These are phyloP conservation scores for Bostrychus sinensis DNA, from an alignment of 2,113 vertebrate species.

Conservation along the genomic window DNA sequence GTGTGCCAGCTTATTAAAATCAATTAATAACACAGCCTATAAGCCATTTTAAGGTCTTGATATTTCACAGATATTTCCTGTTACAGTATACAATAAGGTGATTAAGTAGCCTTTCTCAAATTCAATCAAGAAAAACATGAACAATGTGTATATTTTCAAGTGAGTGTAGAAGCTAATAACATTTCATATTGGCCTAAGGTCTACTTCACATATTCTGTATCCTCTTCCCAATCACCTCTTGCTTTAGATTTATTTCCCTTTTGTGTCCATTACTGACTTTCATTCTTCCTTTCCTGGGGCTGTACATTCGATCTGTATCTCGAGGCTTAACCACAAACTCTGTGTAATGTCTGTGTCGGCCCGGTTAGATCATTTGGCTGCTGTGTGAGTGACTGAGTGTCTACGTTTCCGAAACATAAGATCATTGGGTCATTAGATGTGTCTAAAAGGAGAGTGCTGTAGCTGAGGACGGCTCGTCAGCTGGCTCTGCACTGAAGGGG, in stretches of 20 bases:
- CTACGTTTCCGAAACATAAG: conserved; percentile 60
- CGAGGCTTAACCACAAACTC: conserved; percentile 44
- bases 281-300: conserved; percentile 6
- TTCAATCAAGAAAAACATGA: too few relatives aligned
- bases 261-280: conserved; percentile 22
- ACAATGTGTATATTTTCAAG: too few relatives aligned
- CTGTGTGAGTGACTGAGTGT: conserved; percentile 37
- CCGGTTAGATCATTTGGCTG: conserved; percentile 45
- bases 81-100: too few relatives aligned
- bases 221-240: conserved; percentile 15
- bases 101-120: too few relatives aligned
- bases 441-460: conserved; percentile 25
- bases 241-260: conserved; percentile 10
- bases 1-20: too few relatives aligned
- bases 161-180: too few relatives aligned
- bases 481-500: conserved; percentile 53
- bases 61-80: too few relatives aligned
- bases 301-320: conserved; percentile 23
- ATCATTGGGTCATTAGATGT: conserved; percentile 24
- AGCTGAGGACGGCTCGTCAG: conserved; percentile 41
- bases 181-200: too few relatives aligned
- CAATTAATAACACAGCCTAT: too few relatives aligned
- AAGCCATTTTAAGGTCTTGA: too few relatives aligned
- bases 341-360: conserved; percentile 43
- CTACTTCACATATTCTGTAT: too few relatives aligned